These are phyloP conservation scores for Prenolepis imparis DNA, from an alignment of 2,888 invertebrate genomes.

Conservation along the genomic window DNA sequence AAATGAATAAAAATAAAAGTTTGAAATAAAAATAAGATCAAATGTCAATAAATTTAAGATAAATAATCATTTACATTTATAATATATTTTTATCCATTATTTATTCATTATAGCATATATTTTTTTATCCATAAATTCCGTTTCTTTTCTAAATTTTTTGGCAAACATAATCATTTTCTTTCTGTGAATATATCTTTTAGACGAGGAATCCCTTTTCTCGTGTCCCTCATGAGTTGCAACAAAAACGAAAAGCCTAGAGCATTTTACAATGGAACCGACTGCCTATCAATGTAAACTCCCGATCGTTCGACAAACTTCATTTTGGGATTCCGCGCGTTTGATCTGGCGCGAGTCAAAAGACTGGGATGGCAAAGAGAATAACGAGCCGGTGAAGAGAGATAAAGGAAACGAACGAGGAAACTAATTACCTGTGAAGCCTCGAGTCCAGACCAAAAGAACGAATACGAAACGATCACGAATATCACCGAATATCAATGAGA, in stretches of 20 bases:
- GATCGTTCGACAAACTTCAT: constrained; percentile 43
- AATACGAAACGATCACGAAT: background rate
- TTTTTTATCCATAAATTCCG: background rate
- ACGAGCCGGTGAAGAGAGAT: constrained; percentile 17
- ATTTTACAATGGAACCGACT: constrained; percentile 31
- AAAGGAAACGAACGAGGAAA: constrained; percentile 55
- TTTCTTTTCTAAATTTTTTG: background rate
- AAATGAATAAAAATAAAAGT: background rate
- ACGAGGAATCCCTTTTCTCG: constrained; percentile 2
- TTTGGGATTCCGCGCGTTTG: constrained; percentile 37
- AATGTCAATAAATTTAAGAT: background rate
- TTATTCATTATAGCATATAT: too few species aligned
- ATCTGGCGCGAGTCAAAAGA: constrained; percentile 36
- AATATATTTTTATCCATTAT: background rate
- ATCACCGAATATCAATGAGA: background rate
- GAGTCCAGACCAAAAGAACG: background rate
- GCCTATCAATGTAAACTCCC: constrained; percentile 18
- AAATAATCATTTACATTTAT: background rate
- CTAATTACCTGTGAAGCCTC: constrained; percentile 73
- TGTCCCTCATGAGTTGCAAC: background rate
- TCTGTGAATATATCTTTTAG: background rate
- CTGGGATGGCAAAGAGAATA: constrained; percentile 18
- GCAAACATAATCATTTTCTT: background rate
- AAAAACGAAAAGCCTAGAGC: constrained; percentile 4
- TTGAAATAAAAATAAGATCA: background rate